Base-by-base conservation (phyloP, 2,888 invertebrate genomes). In the Drosophila sordidapex region DNA sequence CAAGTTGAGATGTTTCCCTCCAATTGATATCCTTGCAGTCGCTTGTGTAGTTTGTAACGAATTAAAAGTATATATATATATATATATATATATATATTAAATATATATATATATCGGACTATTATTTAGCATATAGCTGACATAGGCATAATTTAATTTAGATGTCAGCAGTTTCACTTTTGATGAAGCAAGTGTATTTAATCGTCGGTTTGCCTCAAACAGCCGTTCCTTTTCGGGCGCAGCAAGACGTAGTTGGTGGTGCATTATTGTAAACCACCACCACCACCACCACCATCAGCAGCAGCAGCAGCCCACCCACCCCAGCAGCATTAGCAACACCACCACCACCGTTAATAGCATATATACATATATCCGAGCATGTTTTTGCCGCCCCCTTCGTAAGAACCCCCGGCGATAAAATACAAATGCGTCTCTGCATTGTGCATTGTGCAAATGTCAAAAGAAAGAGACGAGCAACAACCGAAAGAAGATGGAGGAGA, bases 1-100 rank as follows among this genome's bases (percentile, higher is more conserved):
- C 70, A 80, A 73, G 68, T 70, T 76, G 70, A 63, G 53, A 64
- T 40, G 46, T 31, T 18, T 58, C 18, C 5, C 8, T 2, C 27
- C 46, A 53, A 31, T 38, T 38, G 49, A 49, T 57, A 64, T 71
- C 35, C 29, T 13, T 18, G 21, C 43, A 21, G 1, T 5, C 2
- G 5, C 5, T 11, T 21, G 43, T 5, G 21, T 11, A 11, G 21
- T 2, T 43, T 21, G 43, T 43, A 21, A 40, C 40, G n/a, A 5
- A 21, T 43, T 11, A 2, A 21, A 43, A n/a, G 40, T 21, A 46
- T 21, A 21, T 15, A 21, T 11, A n/a, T 21, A 21, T 10, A 40
- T n/a, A n/a, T n/a, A 46, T 21, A 21, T 15, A 21, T 11, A 40
- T 21, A 21, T 21, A 21, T 43, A 21, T 29, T 27, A 27, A 1